Evolutionary conservation across 2,888 invertebrate species (phyloP).

Genomic region (Phyto melanocephala): DNA sequence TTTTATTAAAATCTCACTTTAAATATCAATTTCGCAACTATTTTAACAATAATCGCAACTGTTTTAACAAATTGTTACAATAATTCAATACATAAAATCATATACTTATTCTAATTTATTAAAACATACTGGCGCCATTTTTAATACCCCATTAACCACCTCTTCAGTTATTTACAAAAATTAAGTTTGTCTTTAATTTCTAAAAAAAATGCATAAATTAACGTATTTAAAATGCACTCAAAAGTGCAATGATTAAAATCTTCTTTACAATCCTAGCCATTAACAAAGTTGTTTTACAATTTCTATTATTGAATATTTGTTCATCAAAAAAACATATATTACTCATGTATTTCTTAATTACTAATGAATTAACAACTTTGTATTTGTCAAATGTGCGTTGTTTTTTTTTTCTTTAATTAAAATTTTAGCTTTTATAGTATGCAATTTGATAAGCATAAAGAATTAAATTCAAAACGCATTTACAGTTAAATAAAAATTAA

Average conservation of each 20-base stretch:
- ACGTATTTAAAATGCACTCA: background rate
- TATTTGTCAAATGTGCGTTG: constrained; percentile 7
- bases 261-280: background rate
- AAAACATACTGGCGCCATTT: no score
- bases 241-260: background rate
- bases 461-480: constrained; percentile 34
- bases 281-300: background rate
- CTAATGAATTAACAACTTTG: constrained; percentile 38
- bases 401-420: constrained; percentile 29
- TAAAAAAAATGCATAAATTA: constrained; percentile 4
- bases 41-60: no score
- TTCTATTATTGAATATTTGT: constrained; percentile 4
- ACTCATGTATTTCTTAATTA: constrained; percentile 18
- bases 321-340: constrained; percentile 18
- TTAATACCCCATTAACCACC: no score
- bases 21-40: no score
- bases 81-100: no score
- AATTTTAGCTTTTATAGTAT: background rate
- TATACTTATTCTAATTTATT: no score
- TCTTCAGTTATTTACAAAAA: no score
- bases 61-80: no score
- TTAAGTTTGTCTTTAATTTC: no score
- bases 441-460: background rate
- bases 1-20: no score
- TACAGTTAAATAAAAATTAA: constrained; percentile 25